Evolutionary conservation across 64 coral and sea anemone genomes (phyloP).

Genomic region (Pachyseris speciosa): DNA sequence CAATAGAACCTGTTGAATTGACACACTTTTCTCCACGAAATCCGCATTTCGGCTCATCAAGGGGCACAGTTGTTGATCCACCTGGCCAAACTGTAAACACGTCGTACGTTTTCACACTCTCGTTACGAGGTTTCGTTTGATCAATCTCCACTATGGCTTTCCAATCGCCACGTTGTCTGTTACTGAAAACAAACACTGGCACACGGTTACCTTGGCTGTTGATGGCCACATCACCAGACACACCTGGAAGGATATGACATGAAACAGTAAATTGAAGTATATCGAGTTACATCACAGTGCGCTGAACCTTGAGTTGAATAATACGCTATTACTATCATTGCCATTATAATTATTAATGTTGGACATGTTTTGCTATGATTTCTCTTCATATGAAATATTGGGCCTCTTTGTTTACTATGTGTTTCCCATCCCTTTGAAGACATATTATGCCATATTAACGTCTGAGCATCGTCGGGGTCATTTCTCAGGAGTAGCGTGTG

Average conservation of each 20-base stretch:
- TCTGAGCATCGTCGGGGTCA: too few species aligned
- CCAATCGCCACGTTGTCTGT: conserved; percentile 55
- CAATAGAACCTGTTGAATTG: neutral
- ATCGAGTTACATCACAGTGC: too few species aligned
- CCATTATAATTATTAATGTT: too few species aligned
- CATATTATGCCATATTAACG: too few species aligned
- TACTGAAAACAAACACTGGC: conserved; percentile 80
- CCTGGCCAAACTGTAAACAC: conserved; percentile 63
- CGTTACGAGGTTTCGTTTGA: neutral
- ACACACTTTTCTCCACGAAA: conserved; percentile 78
- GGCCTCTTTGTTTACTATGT: too few species aligned
- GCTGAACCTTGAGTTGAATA: too few species aligned
- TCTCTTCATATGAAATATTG: too few species aligned
- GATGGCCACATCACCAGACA: conserved; percentile 75
- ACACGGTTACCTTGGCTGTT: conserved; percentile 57
- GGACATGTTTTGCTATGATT: too few species aligned
- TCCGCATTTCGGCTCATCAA: conserved; percentile 77
- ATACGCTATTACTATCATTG: too few species aligned
- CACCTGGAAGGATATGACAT: conserved; percentile 38
- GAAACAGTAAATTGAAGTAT: too few species aligned
- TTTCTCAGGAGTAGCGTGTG: too few species aligned
- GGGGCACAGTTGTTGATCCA: conserved; percentile 46
- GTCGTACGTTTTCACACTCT: conserved; percentile 39
- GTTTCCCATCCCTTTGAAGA: too few species aligned
- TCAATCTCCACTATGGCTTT: conserved; percentile 60